A percentile compares a stretch with the other conserved stretches of the same genome.
These are phyloP conservation scores for Nerophis ophidion DNA, from an alignment of 2,113 vertebrate species.

Conservation along the genomic window DNA sequence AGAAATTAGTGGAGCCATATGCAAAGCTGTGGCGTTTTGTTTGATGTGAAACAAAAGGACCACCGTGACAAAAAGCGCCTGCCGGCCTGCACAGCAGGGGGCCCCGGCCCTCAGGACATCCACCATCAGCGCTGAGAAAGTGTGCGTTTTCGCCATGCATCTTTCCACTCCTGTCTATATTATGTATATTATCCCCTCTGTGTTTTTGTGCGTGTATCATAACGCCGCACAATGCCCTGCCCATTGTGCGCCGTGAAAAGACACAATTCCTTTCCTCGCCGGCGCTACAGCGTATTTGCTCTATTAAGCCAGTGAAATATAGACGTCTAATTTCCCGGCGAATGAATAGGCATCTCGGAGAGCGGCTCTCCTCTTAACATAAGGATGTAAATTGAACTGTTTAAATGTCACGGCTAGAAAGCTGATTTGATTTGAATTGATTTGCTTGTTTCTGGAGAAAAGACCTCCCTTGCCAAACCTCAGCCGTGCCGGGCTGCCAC, in stretches of 20 bases:
- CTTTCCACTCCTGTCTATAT: conserved; percentile 49
- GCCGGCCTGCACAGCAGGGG: conserved; percentile 67
- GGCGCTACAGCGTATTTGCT: conserved; percentile 54
- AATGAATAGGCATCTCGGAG: conserved; percentile 65
- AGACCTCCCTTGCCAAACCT: conserved; percentile 52
- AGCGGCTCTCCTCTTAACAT: conserved; percentile 61
- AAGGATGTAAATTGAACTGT: conserved; percentile 69
- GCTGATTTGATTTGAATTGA: conserved; percentile 74
- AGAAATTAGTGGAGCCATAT: conserved; percentile 73
- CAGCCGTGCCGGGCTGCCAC: conserved; percentile 55
- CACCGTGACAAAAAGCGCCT: conserved; percentile 70
- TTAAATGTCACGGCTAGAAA: conserved; percentile 64
- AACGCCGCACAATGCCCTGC: conserved; percentile 56
- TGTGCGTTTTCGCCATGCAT: conserved; percentile 24
- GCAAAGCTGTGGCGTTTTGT: conserved; percentile 72
- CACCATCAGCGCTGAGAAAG: conserved; percentile 42
- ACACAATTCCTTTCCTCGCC: conserved; percentile 44
- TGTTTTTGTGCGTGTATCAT: conserved; percentile 50
- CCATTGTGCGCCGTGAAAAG: conserved; percentile 56
- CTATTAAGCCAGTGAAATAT: conserved; percentile 65
- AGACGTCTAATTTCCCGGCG: conserved; percentile 64
- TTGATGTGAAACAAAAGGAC: conserved; percentile 75
- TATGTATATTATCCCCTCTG: conserved; percentile 54
- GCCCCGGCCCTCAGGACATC: conserved; percentile 59
- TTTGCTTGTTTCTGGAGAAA: conserved; percentile 66